These are phyloP conservation scores for Zaprionus ghesquierei DNA, from an alignment of 1,140 invertebrate species.

Conservation along the genomic window DNA sequence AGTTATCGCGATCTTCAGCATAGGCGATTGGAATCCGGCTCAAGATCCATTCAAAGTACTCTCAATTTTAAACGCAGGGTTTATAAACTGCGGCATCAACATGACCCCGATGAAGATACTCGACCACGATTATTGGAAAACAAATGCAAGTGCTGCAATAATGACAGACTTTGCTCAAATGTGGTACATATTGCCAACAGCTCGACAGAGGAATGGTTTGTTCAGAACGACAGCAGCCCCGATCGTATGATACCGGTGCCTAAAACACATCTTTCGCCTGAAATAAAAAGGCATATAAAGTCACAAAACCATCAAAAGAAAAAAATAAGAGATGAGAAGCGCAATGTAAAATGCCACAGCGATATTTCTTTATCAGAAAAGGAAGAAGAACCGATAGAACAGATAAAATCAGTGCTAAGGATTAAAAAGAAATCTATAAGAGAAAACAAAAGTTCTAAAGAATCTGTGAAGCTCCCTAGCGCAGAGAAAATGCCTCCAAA, in stretches of 20 bases:
- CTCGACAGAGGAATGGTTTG: constrained; percentile 70
- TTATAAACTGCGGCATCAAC: constrained; percentile 18
- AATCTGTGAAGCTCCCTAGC: background rate
- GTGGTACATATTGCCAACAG: constrained; percentile 62
- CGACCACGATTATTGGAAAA: constrained; percentile 49
- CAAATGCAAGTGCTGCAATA: constrained; percentile 62
- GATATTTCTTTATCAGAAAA: background rate
- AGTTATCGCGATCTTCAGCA: constrained; percentile 25
- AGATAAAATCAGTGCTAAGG: background rate
- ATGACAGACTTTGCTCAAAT: constrained; percentile 47
- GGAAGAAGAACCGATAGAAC: background rate
- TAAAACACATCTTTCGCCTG: background rate
- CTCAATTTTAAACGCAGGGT: constrained; percentile 10
- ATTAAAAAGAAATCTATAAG: background rate
- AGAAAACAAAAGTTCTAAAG: background rate
- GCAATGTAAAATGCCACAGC: background rate
- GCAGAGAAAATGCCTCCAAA: background rate
- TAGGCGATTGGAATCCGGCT: constrained; percentile 3
- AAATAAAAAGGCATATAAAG: background rate
- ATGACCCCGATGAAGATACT: constrained; percentile 21
- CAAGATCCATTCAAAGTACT: constrained; percentile 12
- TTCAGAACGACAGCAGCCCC: constrained; percentile 52
- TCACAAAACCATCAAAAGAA: background rate
- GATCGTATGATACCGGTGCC: constrained; percentile 2
- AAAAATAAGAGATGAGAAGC: background rate